phyloP scores from a whole-genome alignment of 2,888 invertebrate genomes.

The Troilus luridus region DNA sequence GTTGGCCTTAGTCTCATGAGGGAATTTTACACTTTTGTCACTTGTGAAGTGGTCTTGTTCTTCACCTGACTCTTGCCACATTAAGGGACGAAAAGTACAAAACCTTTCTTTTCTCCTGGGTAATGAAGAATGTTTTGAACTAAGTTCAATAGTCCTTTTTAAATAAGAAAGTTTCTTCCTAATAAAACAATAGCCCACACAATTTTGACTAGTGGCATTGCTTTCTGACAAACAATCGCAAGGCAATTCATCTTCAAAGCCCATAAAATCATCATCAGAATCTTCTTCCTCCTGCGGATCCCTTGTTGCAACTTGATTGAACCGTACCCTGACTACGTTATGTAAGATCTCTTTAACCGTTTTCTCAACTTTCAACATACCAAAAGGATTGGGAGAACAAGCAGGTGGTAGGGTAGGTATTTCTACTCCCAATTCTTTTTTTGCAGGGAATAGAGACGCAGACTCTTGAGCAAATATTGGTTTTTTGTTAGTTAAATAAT shows the following conservation, averaged over 20 bases:
- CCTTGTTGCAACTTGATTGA: background rate
- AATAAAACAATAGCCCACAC: background rate
- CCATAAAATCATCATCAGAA: conserved; percentile 33
- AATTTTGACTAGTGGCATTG: background rate
- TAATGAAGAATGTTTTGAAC: background rate
- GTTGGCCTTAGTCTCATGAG: background rate
- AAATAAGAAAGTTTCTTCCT: conserved; percentile 6
- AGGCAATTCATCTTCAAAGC: background rate
- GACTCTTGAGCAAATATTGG: background rate
- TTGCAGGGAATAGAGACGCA: background rate
- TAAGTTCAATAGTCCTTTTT: background rate
- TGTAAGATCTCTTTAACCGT: background rate
- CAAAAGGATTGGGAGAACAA: background rate
- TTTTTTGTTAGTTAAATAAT: background rate
- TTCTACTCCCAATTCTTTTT: background rate
- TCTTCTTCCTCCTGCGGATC: conserved; percentile 1
- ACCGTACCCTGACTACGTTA: background rate
- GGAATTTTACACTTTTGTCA: background rate
- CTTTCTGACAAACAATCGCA: background rate
- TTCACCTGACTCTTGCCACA: background rate
- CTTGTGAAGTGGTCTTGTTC: background rate
- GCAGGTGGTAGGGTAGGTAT: background rate
- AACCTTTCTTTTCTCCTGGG: background rate
- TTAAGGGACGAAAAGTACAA: conserved; percentile 39
- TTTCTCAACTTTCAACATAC: background rate